Evolutionary conservation across 1,140 invertebrate genomes (phyloP), one percentile per base, ranked within the genome.

Genomic region (Trichonephila clavata): DNA sequence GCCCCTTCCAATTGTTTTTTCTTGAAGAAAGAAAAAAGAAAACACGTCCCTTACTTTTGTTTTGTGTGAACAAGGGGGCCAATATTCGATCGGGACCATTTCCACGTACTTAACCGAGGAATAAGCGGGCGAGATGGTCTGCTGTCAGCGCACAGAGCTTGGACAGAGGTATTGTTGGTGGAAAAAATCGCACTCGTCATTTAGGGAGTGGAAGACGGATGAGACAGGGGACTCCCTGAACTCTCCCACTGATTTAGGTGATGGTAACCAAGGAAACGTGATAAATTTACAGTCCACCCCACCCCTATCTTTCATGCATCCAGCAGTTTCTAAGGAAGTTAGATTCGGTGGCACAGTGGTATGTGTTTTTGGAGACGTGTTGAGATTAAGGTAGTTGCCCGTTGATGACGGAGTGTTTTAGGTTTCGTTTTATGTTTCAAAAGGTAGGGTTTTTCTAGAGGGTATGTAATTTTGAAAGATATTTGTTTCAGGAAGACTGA

Each of bases 241-340:
- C 90, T 91, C 90, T 91, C 83, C 91, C 77, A 43, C 81, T 86
- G 91, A 92, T 92, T 92, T 92, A 60, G 80, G 81, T 86, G 91
- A 92, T 92, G 81, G 91, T 92, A 71, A 86, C 91, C 83, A 86
- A 57, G 91, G 91, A 68, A 92, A 86, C 91, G 63, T 92, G 91
- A 92, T 92, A 86, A 92, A 92, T 86, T 92, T 77, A 50, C 39
- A 16, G n/a, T 14, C 91, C 83, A 27, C n/a, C 80, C 24, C 59
- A 43, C 20, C 68, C 61, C 50, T 83, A 65, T 88, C 61, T 16
- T 39, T 60, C 84, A 59, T 60, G 50, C 84, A 32, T 86, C 71
- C 71, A 77, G 27, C 3, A 27, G 32, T 39, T 32, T 8, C 16
- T 27, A 32, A 1, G 13, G 27, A 27, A 13, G 14, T 20, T 27